Percentiles rank a stretch among this genome's conserved stretches.
phyloP scores from a whole-genome alignment of 2,888 invertebrate genomes.

The Pterobdella sp. region DNA sequence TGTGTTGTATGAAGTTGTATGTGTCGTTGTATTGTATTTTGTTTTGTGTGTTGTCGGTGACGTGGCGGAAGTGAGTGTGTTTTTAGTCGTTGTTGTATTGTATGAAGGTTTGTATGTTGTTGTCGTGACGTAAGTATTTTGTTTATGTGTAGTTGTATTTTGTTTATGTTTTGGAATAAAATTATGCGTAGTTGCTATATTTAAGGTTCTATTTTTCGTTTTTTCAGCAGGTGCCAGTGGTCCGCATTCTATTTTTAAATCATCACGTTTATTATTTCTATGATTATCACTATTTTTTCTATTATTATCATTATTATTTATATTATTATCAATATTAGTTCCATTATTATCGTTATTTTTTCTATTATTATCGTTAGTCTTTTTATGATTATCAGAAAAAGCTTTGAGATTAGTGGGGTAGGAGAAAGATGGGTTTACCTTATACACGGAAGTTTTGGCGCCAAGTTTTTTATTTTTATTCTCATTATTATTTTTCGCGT shows the following conservation, averaged over 20 bases:
- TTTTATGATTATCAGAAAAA: neutral
- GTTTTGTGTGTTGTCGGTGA: no score
- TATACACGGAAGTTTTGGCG: slow-evolving; percentile 11
- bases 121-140: no score
- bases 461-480: neutral
- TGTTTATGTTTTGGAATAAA: no score
- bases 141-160: no score
- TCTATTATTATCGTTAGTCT: neutral
- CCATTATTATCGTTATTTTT: neutral
- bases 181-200: no score
- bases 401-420: slow-evolving; percentile 9
- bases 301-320: neutral
- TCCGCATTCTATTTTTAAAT: neutral
- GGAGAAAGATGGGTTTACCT: slow-evolving; percentile 22
- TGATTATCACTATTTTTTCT: slow-evolving; percentile 7
- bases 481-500: no score
- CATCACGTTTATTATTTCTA: neutral
- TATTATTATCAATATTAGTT: neutral
- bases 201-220: no score
- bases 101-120: no score
- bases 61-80: no score
- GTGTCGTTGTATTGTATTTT: no score
- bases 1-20: no score
- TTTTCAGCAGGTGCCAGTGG: neutral
- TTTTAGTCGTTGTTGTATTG: no score